Conservation (phyloP, 2,113 vertebrate species). For the Epinephelus cyanopodus region DNA sequence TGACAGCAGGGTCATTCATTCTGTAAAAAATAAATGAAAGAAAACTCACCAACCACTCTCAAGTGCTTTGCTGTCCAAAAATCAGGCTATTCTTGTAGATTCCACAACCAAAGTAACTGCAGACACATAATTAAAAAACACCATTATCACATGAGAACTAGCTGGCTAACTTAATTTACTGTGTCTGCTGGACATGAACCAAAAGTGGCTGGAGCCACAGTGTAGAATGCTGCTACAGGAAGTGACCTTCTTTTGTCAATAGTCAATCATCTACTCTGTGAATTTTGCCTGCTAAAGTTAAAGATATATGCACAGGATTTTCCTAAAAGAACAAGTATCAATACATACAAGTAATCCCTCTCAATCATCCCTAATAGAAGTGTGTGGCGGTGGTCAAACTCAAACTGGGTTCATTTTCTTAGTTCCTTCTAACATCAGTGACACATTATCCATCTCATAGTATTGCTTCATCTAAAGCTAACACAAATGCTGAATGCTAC, state of each 20-base stretch:
- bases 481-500: neutral
- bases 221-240: neutral
- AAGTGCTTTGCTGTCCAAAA: neutral
- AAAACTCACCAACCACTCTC: slow-evolving; percentile 32
- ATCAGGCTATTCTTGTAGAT: neutral
- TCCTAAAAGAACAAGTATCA: no score
- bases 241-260: neutral
- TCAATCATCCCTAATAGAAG: no score
- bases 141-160: slow-evolving; percentile 62
- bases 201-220: neutral
- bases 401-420: neutral
- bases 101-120: slow-evolving; percentile 17
- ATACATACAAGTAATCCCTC: no score
- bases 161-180: slow-evolving; percentile 62
- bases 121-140: slow-evolving; percentile 25
- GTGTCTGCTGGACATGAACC: slow-evolving; percentile 24
- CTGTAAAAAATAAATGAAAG: neutral
- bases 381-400: neutral
- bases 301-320: no score
- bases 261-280: neutral
- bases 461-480: neutral
- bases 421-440: neutral
- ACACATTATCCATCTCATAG: neutral
- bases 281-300: neutral
- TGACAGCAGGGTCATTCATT: neutral